Evolutionary conservation across 2,888 invertebrate genomes (phyloP), one percentile per base, ranked within the genome.

Genomic region (Scaptomyza cyrtandrae): DNA sequence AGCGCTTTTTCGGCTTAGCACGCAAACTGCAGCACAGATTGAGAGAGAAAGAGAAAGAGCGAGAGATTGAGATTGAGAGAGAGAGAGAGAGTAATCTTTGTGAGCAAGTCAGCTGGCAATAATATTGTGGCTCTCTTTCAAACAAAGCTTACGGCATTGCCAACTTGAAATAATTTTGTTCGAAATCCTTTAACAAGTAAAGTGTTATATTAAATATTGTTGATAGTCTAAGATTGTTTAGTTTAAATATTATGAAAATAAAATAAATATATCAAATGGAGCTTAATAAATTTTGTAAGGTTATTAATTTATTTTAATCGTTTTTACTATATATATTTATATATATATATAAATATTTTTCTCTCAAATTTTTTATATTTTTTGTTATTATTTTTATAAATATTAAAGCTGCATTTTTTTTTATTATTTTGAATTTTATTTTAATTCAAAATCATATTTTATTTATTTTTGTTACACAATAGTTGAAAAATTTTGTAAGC

Each of bases 1-100:
- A 61, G 24, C 13, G n/a, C 29, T 60, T 66, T 60, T 54, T 65
- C 53, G 63, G 4, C 54, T 41, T 9, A 29, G 14, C 57, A 52
- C 35, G 43, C 57, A 58, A 60, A 59, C 39, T 74, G 75, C 70
- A 69, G 54, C 65, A 71, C 3, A 14, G 39, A 13, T 6, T 35
- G 37, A 33, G 11, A 9, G 10, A 37, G 35, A 10, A 33, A 16
- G 37, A 19, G n/a, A 19, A 45, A 33, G 43, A 13, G 37, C 19
- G 19, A 19, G 24, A 39, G 11, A 6, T 48, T 48, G 24, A 24
- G 24, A 24, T 24, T 24, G 24, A 24, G 24, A 24, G 24, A 24
- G 24, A 24, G 24, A 24, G 24, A 24, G 24, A 24, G 24, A 24
- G 19, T 19, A 43, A 59, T 60, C 11, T 60, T 35, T 14, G 43